Evolutionary conservation across 1,140 invertebrate genomes (phyloP).

Genomic region (Dreissena rostriformis): DNA sequence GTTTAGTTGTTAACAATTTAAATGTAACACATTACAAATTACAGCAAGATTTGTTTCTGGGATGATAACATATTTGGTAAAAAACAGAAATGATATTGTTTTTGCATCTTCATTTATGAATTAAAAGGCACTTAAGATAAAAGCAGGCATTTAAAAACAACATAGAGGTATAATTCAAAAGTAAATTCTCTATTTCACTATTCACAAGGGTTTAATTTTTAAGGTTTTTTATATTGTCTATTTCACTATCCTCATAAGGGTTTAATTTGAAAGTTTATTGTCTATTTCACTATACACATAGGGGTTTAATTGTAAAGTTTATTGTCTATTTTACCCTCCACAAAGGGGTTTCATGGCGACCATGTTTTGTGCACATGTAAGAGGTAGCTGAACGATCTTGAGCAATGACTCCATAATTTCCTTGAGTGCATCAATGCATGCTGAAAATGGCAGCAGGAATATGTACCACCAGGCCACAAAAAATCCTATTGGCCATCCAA

Average conservation of each 20-base stretch:
- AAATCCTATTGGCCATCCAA: slow-evolving; percentile 78
- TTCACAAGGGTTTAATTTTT: neutral
- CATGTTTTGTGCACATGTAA: slow-evolving; percentile 79
- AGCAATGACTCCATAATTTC: slow-evolving; percentile 73
- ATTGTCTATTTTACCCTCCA: slow-evolving; percentile 35
- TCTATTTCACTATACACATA: neutral
- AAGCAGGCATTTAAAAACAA: too few relatives aligned
- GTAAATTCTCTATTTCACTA: neutral
- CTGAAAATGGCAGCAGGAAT: slow-evolving; percentile 77
- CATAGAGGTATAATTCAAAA: too few relatives aligned
- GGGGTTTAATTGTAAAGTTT: neutral
- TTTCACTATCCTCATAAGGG: neutral
- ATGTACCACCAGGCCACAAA: slow-evolving; percentile 79
- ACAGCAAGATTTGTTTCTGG: too few relatives aligned
- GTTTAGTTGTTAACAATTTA: too few relatives aligned
- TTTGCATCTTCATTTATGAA: too few relatives aligned
- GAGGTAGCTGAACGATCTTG: slow-evolving; percentile 73
- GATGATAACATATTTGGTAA: too few relatives aligned
- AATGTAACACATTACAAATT: too few relatives aligned
- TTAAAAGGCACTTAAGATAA: too few relatives aligned
- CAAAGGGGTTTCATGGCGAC: slow-evolving; percentile 78
- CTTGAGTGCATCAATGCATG: slow-evolving; percentile 74
- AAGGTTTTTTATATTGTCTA: neutral
- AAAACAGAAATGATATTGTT: too few relatives aligned
- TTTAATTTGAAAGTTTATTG: neutral